Base-by-base conservation (phyloP, 2,888 invertebrate species). In the Polydrusus cervinus region DNA sequence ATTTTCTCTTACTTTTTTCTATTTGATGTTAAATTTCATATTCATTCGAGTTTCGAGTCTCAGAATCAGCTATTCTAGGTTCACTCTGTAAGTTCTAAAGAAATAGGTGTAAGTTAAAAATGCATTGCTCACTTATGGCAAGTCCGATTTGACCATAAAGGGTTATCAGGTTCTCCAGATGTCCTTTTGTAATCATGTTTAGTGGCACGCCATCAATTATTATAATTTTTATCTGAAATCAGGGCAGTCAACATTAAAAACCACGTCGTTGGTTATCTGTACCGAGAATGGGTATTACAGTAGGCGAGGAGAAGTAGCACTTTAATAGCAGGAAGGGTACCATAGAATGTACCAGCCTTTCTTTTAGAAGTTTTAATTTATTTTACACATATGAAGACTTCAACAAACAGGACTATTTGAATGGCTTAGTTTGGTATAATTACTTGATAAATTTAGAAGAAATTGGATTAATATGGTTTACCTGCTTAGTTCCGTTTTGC, bases 191-290 rank as follows among this genome's bases (percentile, higher is more conserved):
- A 71, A 64, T 71, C 77, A 74, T 71, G 74, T 57, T 74, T 60
- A 38, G 70, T 69, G 69, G 70, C 55, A 43, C 45, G 16, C 43
- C 71, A 77, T 77, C 77, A 77, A 77, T 77, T 74, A 75, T 72
- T 45, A 64, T 75, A 75, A 30, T 45, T 62, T 66, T 77, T 77
- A 77, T 77, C 77, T 71, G n/a, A 47, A 77, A 77, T 77, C 77
- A 57, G 71, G 40, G 69, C 75, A 72, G 74, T 75, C 75, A 71
- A 75, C 77, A 77, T 77, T 75, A 75, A 75, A 77, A 75, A 64
- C 75, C 72, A 30, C 67, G 74, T 77, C 67, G 67, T 67, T 53
- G 51, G 40, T 74, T 77, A 75, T 77, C 75, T 60, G 71, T 74
- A 76, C 77, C 25, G 14, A 61, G 74, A 75, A 77, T 55, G 77